phyloP scores from a whole-genome alignment of 2,888 invertebrate genomes.

The Bellardia pandia region DNA sequence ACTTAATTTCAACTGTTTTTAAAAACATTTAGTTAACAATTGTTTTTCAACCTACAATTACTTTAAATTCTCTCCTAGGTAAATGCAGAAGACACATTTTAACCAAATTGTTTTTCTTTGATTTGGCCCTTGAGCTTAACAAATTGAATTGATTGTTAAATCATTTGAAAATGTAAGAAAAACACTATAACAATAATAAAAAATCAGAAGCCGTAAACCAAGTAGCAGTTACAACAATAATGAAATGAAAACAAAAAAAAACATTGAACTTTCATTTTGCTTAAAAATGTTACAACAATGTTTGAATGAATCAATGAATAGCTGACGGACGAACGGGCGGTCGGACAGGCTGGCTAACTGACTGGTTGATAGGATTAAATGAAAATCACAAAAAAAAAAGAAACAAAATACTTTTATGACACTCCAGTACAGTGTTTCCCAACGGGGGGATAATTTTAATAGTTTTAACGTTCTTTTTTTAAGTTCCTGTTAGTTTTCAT shows the following conservation, averaged over 20 bases:
- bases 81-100: too few relatives aligned
- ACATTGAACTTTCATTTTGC: conserved; percentile 27
- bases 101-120: conserved; percentile 52
- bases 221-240: conserved; percentile 35
- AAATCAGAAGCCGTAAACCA: conserved; percentile 38
- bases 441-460: too few relatives aligned
- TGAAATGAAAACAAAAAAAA: conserved; percentile 11
- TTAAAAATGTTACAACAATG: conserved; percentile 4
- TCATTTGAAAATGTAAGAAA: conserved; percentile 59
- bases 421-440: neutral
- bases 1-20: too few relatives aligned
- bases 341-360: neutral
- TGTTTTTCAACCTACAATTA: too few relatives aligned
- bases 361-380: conserved; percentile 6
- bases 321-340: neutral
- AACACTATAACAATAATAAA: conserved; percentile 24
- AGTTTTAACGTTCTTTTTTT: too few relatives aligned
- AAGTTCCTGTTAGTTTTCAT: too few relatives aligned
- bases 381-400: neutral
- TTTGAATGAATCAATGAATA: conserved; percentile 6
- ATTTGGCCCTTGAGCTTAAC: conserved; percentile 60
- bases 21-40: too few relatives aligned
- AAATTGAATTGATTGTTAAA: conserved; percentile 71
- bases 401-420: conserved; percentile 33
- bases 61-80: too few relatives aligned